These are phyloP conservation scores for Scopus umbretta DNA, from an alignment of 2,113 vertebrate genomes.

Conservation along the genomic window DNA sequence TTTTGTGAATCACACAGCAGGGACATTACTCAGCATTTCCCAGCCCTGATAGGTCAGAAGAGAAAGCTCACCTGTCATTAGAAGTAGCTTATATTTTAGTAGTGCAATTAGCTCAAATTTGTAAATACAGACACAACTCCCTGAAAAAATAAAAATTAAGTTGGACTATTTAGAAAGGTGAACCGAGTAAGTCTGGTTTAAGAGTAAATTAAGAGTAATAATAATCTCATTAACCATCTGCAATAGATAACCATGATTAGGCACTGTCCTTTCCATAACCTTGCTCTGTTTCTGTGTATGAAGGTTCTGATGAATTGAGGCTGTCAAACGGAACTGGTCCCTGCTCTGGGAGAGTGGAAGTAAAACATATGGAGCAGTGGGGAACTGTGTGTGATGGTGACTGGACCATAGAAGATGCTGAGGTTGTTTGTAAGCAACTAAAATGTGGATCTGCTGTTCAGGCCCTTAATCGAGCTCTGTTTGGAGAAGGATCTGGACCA, in stretches of 20 bases:
- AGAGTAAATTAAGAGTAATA: not conserved
- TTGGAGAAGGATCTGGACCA: conserved; percentile 68
- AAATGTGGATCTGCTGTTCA: conserved; percentile 62
- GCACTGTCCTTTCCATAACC: not conserved
- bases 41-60: not conserved
- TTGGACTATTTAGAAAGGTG: not conserved
- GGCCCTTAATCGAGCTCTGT: conserved; percentile 40
- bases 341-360: conserved; percentile 69
- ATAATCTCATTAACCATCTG: not conserved
- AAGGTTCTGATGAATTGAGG: conserved; percentile 57
- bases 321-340: conserved; percentile 13
- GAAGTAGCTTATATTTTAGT: not conserved
- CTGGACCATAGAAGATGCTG: conserved; percentile 61
- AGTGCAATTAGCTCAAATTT: not conserved
- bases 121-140: not conserved
- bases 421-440: conserved; percentile 67
- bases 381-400: conserved; percentile 72
- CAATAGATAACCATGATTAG: not conserved
- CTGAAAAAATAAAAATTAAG: not conserved
- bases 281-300: not conserved
- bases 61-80: not conserved
- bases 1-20: not conserved
- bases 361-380: conserved; percentile 67
- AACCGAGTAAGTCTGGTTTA: not conserved
- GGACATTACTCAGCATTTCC: not conserved